Percentiles rank a stretch among this genome's conserved stretches.
Evolutionary conservation across 2,113 vertebrate genomes (phyloP).

Genomic region (Psilopsiagon aymara): DNA sequence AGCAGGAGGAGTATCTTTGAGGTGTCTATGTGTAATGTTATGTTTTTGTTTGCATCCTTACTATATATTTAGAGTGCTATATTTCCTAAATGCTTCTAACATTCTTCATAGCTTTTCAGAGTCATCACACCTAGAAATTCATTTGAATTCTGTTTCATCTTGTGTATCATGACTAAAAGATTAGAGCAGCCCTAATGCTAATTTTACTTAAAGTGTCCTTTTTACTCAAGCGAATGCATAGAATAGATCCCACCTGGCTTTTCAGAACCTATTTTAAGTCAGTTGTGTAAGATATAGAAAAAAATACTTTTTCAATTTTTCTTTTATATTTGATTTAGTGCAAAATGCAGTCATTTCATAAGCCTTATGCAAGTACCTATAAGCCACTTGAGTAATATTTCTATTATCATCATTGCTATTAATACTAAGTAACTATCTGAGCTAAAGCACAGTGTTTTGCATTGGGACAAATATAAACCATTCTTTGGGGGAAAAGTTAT

Average conservation of each 20-base stretch:
- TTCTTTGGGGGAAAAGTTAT: not conserved
- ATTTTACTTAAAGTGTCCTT: not conserved
- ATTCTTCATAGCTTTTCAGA: not conserved
- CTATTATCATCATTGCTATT: not conserved
- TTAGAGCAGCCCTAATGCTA: not conserved
- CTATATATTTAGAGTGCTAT: not conserved
- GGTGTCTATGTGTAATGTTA: not conserved
- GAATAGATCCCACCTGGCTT: not conserved
- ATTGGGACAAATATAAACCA: not conserved
- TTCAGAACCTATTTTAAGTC: not conserved
- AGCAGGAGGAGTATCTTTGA: not conserved
- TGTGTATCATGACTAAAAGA: not conserved
- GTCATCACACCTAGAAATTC: not conserved
- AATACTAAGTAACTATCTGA: not conserved
- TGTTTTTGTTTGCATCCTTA: not conserved
- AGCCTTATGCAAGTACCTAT: rapidly evolving
- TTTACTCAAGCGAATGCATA: not conserved
- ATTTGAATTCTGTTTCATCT: not conserved
- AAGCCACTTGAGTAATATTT: not conserved
- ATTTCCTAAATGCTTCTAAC: not conserved
- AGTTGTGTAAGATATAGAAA: not conserved
- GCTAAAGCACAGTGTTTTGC: not conserved
- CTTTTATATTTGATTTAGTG: not conserved
- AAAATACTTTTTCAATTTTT: not conserved
- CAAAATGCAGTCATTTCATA: not conserved